Evolutionary conservation across 1,140 invertebrate genomes (phyloP), one percentile per base, ranked within the genome.

Genomic region (Drosophila burlai): DNA sequence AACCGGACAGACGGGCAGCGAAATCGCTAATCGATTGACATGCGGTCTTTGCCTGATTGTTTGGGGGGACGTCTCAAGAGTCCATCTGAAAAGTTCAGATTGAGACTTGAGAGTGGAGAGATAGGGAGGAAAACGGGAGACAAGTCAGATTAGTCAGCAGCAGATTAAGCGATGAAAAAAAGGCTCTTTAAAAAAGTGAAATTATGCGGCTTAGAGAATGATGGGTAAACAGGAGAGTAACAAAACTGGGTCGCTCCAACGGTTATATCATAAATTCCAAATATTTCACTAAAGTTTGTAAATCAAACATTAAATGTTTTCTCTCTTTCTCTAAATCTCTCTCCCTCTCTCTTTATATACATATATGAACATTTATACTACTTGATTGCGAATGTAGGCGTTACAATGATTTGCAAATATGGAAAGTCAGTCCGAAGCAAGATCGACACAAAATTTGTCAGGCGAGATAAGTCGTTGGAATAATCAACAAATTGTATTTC

Each of bases 1-100:
- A 76, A 59, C 54, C 69, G 58, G 58, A 73, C 75, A 78, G 75
- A 79, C 76, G 42, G 46, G 66, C 75, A 60, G 58, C 57, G 45
- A 78, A 67, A 66, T 76, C 58, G 71, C 71, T 76, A 69, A 72
- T 68, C 74, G 61, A 73, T 54, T 87, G 73, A 77, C 84, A 87
- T 87, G 84, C 77, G 77, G 84, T 54, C 81, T 81, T 76, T 81
- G 85, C 69, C 81, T 89, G 84, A 90, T 89, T 76, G 78, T 46
- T 73, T 62, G 72, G 52, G 63, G 65, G 69, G 61, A 71, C 73
- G 81, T 74, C 73, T 57, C 58, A 78, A 78, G 75, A 77, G 74
- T 66, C 64, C 47, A 67, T 47, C 66, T 68, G 47, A 67, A 68
- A 68, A 47, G 40, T 52, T 73, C 36, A 61, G 31, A 52, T 36